Evolutionary conservation across 2,888 invertebrate species (phyloP).

Genomic region (Hirtodrosophila duncani): DNA sequence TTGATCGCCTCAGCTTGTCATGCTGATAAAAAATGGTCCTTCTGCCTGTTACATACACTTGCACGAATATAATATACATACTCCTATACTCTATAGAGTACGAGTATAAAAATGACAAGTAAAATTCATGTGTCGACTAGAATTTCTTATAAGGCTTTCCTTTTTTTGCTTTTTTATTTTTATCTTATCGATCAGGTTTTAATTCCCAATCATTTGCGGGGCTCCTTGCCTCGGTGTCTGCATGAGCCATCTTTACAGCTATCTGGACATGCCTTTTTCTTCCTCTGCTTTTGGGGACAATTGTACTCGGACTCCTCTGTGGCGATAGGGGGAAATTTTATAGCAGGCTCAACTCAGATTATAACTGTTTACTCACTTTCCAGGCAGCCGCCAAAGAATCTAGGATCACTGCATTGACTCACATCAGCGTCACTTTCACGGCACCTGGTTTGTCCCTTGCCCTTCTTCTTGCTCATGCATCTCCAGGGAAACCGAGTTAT

Average conservation of each 20-base stretch:
- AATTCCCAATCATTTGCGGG: background rate
- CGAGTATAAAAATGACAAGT: no score
- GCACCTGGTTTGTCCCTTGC: constrained; percentile 3
- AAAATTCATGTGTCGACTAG: no score
- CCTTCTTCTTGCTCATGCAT: constrained; percentile 16
- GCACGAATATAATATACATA: no score
- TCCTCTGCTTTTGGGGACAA: constrained; percentile 3
- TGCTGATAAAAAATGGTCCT: no score
- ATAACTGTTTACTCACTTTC: constrained; percentile 10
- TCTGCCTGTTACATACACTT: no score
- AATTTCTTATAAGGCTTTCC: no score
- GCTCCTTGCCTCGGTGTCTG: constrained; percentile 6
- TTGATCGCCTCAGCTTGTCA: no score
- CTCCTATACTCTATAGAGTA: no score
- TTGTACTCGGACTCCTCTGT: background rate
- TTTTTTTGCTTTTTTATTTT: no score
- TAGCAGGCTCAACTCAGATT: no score
- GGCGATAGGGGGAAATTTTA: background rate
- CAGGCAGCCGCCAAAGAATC: constrained; percentile 32
- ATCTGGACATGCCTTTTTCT: constrained; percentile 6
- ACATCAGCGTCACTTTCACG: background rate
- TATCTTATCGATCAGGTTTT: no score
- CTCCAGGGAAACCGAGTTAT: background rate
- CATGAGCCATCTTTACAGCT: constrained; percentile 27
- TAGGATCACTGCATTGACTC: no score